Evolutionary conservation across 2,888 invertebrate species (phyloP).

Genomic region (Latheticus oryzae): DNA sequence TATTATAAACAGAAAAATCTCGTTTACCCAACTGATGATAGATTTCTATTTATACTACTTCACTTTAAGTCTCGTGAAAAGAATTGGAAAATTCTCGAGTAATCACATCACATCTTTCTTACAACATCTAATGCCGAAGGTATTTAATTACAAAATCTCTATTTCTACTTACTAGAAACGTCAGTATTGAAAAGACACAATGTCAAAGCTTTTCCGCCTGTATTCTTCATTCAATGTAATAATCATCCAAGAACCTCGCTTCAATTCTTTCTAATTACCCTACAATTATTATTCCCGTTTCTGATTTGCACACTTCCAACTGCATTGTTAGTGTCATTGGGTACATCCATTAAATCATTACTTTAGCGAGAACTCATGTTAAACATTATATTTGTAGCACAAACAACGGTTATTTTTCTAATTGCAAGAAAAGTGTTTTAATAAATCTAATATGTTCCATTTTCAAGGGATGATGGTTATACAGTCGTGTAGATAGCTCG

Average conservation of each 20-base stretch:
- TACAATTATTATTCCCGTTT: constrained; percentile 35
- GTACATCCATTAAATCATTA: constrained; percentile 35
- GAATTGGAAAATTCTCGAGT: too few relatives aligned
- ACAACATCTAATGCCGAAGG: too few relatives aligned
- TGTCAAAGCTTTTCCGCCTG: too few relatives aligned
- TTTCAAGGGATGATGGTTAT: constrained; percentile 12
- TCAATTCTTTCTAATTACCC: constrained; percentile 29
- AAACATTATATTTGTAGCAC: constrained; percentile 39
- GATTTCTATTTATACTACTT: too few relatives aligned
- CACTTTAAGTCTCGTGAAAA: too few relatives aligned
- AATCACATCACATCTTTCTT: too few relatives aligned
- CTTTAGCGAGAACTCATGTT: constrained; percentile 42
- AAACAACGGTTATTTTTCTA: constrained; percentile 34
- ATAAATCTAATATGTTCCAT: constrained; percentile 26
- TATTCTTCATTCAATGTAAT: too few relatives aligned
- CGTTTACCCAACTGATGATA: too few relatives aligned
- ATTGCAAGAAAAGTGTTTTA: constrained; percentile 11
- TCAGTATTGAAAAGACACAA: too few relatives aligned
- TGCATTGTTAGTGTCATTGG: constrained; percentile 24
- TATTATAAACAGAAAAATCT: too few relatives aligned
- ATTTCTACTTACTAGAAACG: too few relatives aligned
- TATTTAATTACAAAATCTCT: too few relatives aligned
- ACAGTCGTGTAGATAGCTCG: constrained; percentile 24
- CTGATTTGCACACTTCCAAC: constrained; percentile 25
- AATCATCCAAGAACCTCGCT: constrained; percentile 2